A percentile compares a stretch with the other conserved stretches of the same genome.
These are phyloP conservation scores for Tachycineta bicolor DNA, from an alignment of 2,113 vertebrate species.

Conservation along the genomic window DNA sequence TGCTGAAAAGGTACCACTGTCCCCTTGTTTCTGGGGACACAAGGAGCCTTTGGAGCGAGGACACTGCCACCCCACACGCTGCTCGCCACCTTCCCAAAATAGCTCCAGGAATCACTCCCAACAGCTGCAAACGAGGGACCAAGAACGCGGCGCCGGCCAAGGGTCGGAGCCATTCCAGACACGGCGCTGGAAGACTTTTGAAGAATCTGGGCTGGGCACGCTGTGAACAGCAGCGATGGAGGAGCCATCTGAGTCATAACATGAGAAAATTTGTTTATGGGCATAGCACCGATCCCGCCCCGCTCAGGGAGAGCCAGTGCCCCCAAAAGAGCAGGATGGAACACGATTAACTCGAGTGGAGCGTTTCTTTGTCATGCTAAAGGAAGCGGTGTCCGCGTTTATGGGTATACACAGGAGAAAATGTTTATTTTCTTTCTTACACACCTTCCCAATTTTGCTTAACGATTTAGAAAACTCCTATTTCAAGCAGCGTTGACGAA, in stretches of 20 bases:
- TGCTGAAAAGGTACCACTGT: accelerated
- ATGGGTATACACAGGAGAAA: accelerated
- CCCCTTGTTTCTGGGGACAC: background rate
- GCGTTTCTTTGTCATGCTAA: background rate
- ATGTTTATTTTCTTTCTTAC: background rate
- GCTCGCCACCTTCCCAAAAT: background rate
- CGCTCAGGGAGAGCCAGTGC: accelerated
- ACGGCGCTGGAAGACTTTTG: accelerated
- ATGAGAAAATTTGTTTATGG: background rate
- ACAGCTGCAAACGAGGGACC: background rate
- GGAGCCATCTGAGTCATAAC: background rate
- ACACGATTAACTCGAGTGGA: background rate
- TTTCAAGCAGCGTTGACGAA: accelerated
- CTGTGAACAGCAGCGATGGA: accelerated
- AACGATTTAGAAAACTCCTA: accelerated
- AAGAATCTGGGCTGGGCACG: background rate
- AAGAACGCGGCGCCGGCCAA: background rate
- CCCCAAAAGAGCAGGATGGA: background rate
- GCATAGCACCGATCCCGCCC: accelerated
- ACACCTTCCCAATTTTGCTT: background rate
- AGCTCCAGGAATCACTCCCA: background rate
- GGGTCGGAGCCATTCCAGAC: background rate
- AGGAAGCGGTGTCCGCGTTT: accelerated
- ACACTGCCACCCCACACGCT: accelerated
- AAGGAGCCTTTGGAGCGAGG: background rate